Evolutionary conservation across 2,888 invertebrate species (phyloP), one percentile per base, ranked within the genome.

Genomic region (Sinohyriopsis cumingii): DNA sequence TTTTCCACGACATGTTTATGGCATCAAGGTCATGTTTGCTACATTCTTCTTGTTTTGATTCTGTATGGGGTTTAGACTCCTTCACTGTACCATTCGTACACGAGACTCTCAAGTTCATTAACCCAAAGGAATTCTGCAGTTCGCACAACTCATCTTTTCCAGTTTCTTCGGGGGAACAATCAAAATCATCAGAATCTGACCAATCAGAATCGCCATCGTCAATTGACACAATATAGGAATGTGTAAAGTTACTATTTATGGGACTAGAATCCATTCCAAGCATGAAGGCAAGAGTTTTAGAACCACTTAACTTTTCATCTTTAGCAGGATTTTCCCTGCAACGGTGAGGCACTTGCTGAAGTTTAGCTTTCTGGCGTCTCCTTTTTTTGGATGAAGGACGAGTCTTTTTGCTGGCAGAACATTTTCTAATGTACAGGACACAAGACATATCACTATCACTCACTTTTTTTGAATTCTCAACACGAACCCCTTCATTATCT

Each of bases 321-420:
- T 62, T 22, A 33, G 22, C 20, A 28, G 57, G 53, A n/a, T 66
- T 59, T 28, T 71, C 60, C 18, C 45, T n/a, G 28, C 18, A 60
- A n/a, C 24, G 19, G 1, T 57, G 25, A 15, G 28, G 25, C 20
- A n/a, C 54, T 22, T 59, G 53, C 28, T 74, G 66, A 24, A 72
- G 71, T 56, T 71, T 70, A 54, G 72, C 67, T 63, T 73, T 77
- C 24, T 74, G 70, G n/a, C 77, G 68, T n/a, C 77, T 65, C 54
- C 80, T 69, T 71, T 78, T 82, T 54, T 79, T 79, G 20, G 74
- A 63, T 24, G 82, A 82, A 24, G 79, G 78, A 57, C 76, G 61
- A 19, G 68, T 59, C 24, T 72, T 77, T 54, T 70, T 69, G 12
- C 71, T 63, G 54, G n/a, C 54, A n/a, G 61, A 57, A 61, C 59